Base-by-base conservation (phyloP, 2,113 vertebrate species). In the Boleophthalmus pectinirostris region DNA sequence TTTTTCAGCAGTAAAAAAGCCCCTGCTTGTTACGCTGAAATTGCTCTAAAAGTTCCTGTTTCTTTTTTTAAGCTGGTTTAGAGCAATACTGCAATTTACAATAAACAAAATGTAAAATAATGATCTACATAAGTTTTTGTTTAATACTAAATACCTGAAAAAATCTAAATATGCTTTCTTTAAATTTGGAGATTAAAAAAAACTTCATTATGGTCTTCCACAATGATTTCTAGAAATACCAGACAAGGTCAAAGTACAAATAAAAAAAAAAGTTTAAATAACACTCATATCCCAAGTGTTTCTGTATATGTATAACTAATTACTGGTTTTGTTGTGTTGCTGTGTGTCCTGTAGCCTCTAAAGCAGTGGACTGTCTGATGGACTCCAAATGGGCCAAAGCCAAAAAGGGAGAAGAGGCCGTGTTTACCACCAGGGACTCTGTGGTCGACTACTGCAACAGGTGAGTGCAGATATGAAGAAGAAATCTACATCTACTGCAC, bases 311-410 rank as follows among this genome's bases (percentile, higher is more conserved):
- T 15, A 25, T 56, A 25, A 56, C 21, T 24, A 4, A 5, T n/a
- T n/a, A n/a, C n/a, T 29, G 4, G 29, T 58, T 14, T 0, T 0
- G 65, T 7, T 66, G 1, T 82, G 66, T 82, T n/a, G n/a, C 11
- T 84, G 49, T n/a, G n/a, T n/a, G 3, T 24, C 81, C 8, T 56
- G 21, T 13, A 99, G 98, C 97, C 71, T 98, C 96, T 51, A 99
- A 98, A 95, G 97, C 98, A 21, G 97, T 99, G 88, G 97, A 99
- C 85, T 96, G 95, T 89, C 95, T 99, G 77, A 82, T 98, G 92
- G 97, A 99, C 92, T 99, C 98, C 20, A 99, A 99, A 85, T 99
- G 97, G 98, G 96, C 97, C 80, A 99, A 96, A 85, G 95, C 95
- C 20, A 99, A 97, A 93, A 99, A 98, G 87, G 95, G 96, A 82